Evolutionary conservation across 2,113 vertebrate genomes (phyloP), one percentile per base, ranked within the genome.

Genomic region (Jaculus jaculus): DNA sequence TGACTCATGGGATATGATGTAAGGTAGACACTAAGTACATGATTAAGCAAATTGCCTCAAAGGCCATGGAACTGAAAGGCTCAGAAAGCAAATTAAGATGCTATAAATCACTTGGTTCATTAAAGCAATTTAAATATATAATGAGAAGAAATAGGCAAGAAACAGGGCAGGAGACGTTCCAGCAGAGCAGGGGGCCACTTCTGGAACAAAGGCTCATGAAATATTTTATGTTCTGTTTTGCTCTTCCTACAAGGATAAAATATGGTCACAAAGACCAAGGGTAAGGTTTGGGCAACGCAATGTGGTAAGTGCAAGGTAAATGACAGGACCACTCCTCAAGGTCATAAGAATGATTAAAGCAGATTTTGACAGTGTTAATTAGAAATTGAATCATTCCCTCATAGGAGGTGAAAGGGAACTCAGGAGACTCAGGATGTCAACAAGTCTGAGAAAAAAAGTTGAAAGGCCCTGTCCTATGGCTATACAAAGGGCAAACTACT

Each of bases 11-110:
- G 69, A 68, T 75, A 83, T 80, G 82, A 79, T 58, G 15, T 79
- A 86, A 88, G 78, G 60, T 80, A 86, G 80, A 72, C 23, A 72
- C 63, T 90, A 85, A 83, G 60, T 75, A 87, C 16, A n/a, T 37
- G 47, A 85, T 93, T 91, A 90, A 86, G 85, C 72, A 95, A 96
- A 95, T 86, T 91, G 89, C 23, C 54, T 47, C 15, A 39, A 95
- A 95, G 78, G 51, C 69, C 42, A 88, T 34, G 65, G 73, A 87
- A 91, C 39, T 61, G 78, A 95, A 93, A 94, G 47, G 34, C 51
- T 95, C 84, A 90, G 2, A 86, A 81, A 85, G 65, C 39, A 92
- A 91, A 95, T 87, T 91, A 94, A 81, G 68, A 89, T 32, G 42
- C 34, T 69, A 81, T 88, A 54, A 93, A 82, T 95, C 9, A 79